Conservation (phyloP, 2,888 invertebrate genomes). For the Heliconius erato region DNA sequence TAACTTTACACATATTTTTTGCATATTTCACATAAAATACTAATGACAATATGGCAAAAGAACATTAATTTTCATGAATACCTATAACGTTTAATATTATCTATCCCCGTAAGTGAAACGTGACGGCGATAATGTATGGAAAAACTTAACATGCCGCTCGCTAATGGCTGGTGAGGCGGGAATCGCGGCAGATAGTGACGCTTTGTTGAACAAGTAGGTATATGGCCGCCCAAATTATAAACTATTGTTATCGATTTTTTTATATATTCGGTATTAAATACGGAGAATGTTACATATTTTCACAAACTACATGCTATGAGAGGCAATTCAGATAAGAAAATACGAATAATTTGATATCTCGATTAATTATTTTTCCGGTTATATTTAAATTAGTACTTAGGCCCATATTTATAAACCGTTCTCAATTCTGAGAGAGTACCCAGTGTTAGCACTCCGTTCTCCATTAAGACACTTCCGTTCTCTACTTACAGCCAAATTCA, state of each 20-base stretch:
- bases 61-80: neutral
- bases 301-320: too few species aligned
- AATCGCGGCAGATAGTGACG: conserved; percentile 50
- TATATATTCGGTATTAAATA: neutral
- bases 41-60: neutral
- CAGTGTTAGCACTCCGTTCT: too few species aligned
- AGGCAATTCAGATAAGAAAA: too few species aligned
- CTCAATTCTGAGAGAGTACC: too few species aligned
- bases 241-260: neutral
- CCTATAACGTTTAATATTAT: conserved; percentile 56
- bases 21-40: neutral
- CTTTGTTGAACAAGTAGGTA: conserved; percentile 35
- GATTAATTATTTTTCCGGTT: too few species aligned
- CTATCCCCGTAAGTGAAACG: conserved; percentile 61
- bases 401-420: too few species aligned
- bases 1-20: neutral
- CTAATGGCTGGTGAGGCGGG: conserved; percentile 51
- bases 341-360: too few species aligned
- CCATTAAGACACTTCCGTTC: neutral
- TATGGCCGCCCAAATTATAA: neutral
- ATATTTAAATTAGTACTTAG: too few species aligned
- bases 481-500: neutral
- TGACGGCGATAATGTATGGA: conserved; percentile 60
- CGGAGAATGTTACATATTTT: neutral
- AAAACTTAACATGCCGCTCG: conserved; percentile 53